Evolutionary conservation across 2,797 vertebrate genomes (phyloP), one percentile per base, ranked within the genome.

Genomic region (Glyptemys insculpta): DNA sequence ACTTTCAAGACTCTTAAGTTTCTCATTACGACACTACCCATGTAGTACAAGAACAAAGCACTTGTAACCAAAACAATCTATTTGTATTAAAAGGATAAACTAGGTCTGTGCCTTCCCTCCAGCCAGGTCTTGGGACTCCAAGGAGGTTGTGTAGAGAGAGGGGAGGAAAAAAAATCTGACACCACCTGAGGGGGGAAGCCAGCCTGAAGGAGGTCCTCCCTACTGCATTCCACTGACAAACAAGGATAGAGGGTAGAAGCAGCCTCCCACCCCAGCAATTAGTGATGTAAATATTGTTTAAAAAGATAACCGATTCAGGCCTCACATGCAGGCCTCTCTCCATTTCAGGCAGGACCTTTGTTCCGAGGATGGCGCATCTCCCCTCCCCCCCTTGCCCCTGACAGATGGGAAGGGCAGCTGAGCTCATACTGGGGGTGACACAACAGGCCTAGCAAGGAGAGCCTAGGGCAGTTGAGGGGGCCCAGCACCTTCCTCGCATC

Each of bases 61-160:
- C 25, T 86, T 52, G 52, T 0, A 1, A 81, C 7, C 0, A 0
- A 82, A 8, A 65, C 3, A 19, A 90, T 25, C 8, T 89, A 37
- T 50, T 49, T 78, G 47, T 31, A 78, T 31, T 49, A 78, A 78
- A 78, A 78, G 89, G 19, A 47, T 49, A 89, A 47, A 5, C 76
- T 72, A 85, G n/a, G 23, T 16, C n/a, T 72, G 18, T 72, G 34
- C 5, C 65, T 37, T 68, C 18, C n/a, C 65, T 68, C 65, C 65
- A 68, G n/a, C 37, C 41, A 72, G 62, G 21, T 41, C 19, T 41
- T 41, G 37, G 19, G 68, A 25, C 68, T 23, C 21, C 10, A 11
- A 23, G 68, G 37, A 3, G n/a, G 21, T 41, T 25, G n/a, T 25
- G 37, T 21, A n/a, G 68, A 41, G 18, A 11, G n/a, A 10, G 18